Percentiles rank a stretch among this genome's conserved stretches.
These are phyloP conservation scores for Megalops cyprinoides DNA, from an alignment of 2,797 vertebrate genomes.

Conservation along the genomic window DNA sequence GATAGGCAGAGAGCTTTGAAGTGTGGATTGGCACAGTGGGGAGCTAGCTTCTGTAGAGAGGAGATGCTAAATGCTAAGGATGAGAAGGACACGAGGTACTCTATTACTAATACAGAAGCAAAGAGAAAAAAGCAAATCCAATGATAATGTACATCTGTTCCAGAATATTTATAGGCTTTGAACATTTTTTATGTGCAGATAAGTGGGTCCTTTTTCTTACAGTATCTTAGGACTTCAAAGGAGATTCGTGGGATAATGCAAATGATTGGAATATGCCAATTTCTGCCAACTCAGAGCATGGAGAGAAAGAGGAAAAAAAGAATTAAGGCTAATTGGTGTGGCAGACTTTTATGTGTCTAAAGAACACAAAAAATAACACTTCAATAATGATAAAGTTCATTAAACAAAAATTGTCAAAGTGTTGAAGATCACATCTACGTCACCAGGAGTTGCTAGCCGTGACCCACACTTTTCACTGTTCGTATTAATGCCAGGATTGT, in stretches of 20 bases:
- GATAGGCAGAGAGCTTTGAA: constrained; percentile 95
- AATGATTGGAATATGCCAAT: constrained; percentile 86
- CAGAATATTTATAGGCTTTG: constrained; percentile 98
- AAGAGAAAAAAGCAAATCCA: constrained; percentile 89
- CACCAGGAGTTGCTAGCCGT: constrained; percentile 44
- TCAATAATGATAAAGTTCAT: constrained; percentile 73
- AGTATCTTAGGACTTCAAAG: constrained; percentile 99
- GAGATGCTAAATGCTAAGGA: constrained; percentile 88
- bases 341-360: constrained; percentile 88
- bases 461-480: constrained; percentile 54
- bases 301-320: constrained; percentile 72
- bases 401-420: constrained; percentile 67
- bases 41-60: constrained; percentile 84
- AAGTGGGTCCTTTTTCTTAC: constrained; percentile 95
- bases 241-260: constrained; percentile 97
- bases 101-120: constrained; percentile 90
- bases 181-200: constrained; percentile 95
- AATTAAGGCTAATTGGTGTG: constrained; percentile 93
- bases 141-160: constrained; percentile 99
- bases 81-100: constrained; percentile 85
- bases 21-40: constrained; percentile 92
- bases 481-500: constrained; percentile 41
- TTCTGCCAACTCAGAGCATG: constrained; percentile 82
- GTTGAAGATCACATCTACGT: constrained; percentile 56
- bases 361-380: constrained; percentile 75